Conservation (phyloP, 2,113 vertebrate genomes). For the Oncorhynchus masou region DNA sequence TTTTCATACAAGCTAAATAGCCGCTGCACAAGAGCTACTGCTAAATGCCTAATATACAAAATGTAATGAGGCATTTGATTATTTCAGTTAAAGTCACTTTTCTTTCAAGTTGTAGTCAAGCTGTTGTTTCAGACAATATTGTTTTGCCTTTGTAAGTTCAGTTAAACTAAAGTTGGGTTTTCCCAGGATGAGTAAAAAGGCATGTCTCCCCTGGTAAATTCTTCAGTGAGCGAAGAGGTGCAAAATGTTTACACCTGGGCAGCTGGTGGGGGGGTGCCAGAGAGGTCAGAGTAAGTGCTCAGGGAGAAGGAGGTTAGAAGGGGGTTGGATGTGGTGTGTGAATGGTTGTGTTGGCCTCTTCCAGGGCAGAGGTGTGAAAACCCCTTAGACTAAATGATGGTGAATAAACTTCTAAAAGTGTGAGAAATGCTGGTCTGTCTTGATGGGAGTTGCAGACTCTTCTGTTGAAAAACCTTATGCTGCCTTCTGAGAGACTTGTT, state of each 20-base stretch:
- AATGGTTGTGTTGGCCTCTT: not conserved
- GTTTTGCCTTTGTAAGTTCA: not conserved
- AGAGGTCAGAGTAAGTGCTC: too few relatives aligned
- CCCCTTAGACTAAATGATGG: not conserved
- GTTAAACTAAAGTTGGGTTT: not conserved
- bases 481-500: not conserved
- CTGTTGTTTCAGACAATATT: not conserved
- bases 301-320: too few relatives aligned
- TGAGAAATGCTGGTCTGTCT: not conserved
- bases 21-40: too few relatives aligned
- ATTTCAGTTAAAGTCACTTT: too few relatives aligned
- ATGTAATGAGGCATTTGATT: too few relatives aligned
- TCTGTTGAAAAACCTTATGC: not conserved
- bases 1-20: too few relatives aligned
- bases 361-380: slow-evolving; percentile 1
- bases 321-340: too few relatives aligned
- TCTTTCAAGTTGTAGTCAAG: not conserved
- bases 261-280: too few relatives aligned
- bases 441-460: not conserved
- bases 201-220: not conserved
- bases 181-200: not conserved
- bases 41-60: too few relatives aligned
- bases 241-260: slow-evolving; percentile 22
- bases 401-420: slow-evolving; percentile 8
- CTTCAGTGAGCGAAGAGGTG: not conserved